These are phyloP conservation scores for Hypotaenidia philippensis DNA, from an alignment of 2,797 vertebrate species.

Conservation along the genomic window DNA sequence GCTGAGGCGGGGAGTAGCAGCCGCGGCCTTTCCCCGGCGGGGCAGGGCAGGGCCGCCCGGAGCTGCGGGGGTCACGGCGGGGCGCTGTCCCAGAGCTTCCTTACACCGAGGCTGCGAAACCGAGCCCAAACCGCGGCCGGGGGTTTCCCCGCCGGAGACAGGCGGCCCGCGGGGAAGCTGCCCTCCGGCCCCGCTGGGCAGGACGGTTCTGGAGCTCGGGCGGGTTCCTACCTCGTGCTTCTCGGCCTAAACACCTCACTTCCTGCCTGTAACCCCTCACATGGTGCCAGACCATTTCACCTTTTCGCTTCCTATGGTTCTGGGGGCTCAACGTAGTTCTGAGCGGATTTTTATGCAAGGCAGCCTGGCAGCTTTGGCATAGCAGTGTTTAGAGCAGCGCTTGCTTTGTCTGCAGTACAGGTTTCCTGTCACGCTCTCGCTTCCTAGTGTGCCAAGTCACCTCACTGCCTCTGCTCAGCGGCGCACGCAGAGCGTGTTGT, in stretches of 20 bases:
- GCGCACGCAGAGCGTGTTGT: fast-evolving
- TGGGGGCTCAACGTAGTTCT: fast-evolving
- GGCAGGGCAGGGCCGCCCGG: not conserved
- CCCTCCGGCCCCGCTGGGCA: fast-evolving
- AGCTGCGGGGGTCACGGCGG: not conserved
- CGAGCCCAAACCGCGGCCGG: too few relatives aligned
- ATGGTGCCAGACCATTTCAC: fast-evolving
- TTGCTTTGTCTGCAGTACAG: fast-evolving
- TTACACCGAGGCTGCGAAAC: not conserved
- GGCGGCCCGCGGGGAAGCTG: fast-evolving
- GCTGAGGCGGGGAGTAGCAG: not conserved
- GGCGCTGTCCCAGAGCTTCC: too few relatives aligned
- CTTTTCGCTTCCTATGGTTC: fast-evolving
- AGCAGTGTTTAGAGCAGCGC: not conserved
- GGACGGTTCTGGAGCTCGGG: fast-evolving
- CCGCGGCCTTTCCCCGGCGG: not conserved
- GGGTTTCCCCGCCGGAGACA: fast-evolving
- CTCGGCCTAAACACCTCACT: fast-evolving
- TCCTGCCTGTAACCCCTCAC: fast-evolving
- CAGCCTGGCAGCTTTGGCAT: fast-evolving
- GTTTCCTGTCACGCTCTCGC: fast-evolving
- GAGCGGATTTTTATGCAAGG: not conserved
- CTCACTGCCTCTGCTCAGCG: fast-evolving
- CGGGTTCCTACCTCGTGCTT: fast-evolving
- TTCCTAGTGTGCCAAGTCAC: fast-evolving